These are phyloP conservation scores for Erithacus rubecula DNA, from an alignment of 2,797 vertebrate species.

Conservation along the genomic window DNA sequence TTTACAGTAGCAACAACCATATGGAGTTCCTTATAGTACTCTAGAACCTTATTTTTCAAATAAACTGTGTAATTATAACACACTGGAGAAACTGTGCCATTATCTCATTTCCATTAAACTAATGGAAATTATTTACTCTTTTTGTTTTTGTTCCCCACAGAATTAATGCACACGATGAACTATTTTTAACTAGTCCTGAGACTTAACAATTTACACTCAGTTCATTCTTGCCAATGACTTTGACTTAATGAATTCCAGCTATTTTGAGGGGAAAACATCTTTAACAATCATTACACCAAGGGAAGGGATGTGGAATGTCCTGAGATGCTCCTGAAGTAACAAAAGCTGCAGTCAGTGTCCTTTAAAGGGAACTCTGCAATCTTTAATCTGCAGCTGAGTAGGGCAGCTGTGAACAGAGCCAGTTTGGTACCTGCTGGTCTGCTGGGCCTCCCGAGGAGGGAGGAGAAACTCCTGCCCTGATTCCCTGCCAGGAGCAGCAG, in stretches of 20 bases:
- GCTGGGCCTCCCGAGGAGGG: not conserved
- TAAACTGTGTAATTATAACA: slow-evolving; percentile 2
- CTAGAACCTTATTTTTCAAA: slow-evolving; percentile 8
- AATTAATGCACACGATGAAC: not conserved
- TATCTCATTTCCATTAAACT: slow-evolving; percentile 34
- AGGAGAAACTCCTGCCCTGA: not conserved
- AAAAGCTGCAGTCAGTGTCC: not conserved
- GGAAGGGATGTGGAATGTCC: not conserved
- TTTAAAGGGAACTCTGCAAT: not conserved
- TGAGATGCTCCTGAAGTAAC: not conserved
- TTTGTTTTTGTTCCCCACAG: not conserved
- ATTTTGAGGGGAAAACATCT: not conserved
- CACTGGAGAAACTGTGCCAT: not conserved
- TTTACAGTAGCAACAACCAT: not conserved
- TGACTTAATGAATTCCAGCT: not conserved
- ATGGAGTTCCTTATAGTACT: not conserved
- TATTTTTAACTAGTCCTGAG: not conserved
- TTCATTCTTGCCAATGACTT: not conserved
- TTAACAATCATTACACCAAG: not conserved
- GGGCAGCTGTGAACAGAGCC: not conserved
- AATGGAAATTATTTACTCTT: slow-evolving; percentile 16
- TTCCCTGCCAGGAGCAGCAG: no score
- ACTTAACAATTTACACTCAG: not conserved
- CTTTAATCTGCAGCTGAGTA: not conserved
- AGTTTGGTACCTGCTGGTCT: not conserved